Base-by-base conservation (phyloP, 2,113 vertebrate species). In the Anarhynchus alexandrinus region DNA sequence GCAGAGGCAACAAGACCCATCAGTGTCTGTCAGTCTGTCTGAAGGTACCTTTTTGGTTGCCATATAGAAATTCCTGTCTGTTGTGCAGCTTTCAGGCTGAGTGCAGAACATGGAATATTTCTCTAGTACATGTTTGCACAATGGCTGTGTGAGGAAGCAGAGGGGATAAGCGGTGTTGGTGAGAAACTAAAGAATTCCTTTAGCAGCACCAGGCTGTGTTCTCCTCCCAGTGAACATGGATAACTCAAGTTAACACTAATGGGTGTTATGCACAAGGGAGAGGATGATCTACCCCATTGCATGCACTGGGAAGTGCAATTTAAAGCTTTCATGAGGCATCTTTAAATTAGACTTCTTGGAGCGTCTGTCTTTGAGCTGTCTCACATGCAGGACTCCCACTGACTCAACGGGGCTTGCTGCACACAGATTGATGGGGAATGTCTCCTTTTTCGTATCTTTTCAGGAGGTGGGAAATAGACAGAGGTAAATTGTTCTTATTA, bases 261-360 rank as follows among this genome's bases (percentile, higher is more conserved):
- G 86, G 70, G 67, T 64, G 59, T 83, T 82, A 58, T 19, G 52
- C 61, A 83, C 81, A 66, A 82, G 78, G 81, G 73, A 95, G 40
- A 91, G 51, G 47, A 70, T 47, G 51, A 81, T 76, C 82, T 72
- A 55, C 36, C 71, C 74, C 49, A 32, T 10, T 81, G 59, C 58
- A n/a, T 49, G 82, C 74, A 59, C 77, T 69, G 70, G 83, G 62
- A 96, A 95, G 67, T 76, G 38, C 52, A 96, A 94, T 95, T 84
- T 88, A 95, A 95, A 96, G 82, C 73, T 96, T 97, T 94, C 91
- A 83, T 8, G 29, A 90, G 82, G 78, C 94, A 91, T 88, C 77
- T 95, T 95, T 74, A 95, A 83, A 86, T 86, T 85, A 58, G 54
- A 58, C 85, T 82, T 69, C 71, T 90, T 83, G 64, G 21, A 76